Evolutionary conservation across 2,888 invertebrate genomes (phyloP).

Genomic region (Brachypalpus laphriformis): DNA sequence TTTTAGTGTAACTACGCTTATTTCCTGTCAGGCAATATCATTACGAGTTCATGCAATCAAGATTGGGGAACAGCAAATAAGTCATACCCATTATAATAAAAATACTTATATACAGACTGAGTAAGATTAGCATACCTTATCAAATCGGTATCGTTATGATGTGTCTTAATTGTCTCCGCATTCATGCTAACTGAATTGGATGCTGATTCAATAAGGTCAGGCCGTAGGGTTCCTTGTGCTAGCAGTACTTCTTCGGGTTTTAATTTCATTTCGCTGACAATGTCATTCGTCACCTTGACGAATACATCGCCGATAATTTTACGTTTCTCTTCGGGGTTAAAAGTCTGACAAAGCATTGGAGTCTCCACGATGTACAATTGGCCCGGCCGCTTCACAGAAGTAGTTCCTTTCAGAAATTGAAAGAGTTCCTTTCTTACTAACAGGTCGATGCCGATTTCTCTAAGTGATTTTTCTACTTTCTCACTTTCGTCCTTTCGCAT

Average conservation of each 20-base stretch:
- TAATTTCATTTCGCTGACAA: slow-evolving; percentile 93
- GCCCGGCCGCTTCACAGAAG: slow-evolving; percentile 88
- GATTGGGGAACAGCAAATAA: no score
- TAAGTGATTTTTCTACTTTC: slow-evolving; percentile 92
- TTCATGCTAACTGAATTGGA: slow-evolving; percentile 92
- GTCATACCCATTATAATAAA: no score
- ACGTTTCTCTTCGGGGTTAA: slow-evolving; percentile 98
- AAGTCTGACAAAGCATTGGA: slow-evolving; percentile 92
- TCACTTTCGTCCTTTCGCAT: slow-evolving; percentile 98
- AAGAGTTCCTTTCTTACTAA: slow-evolving; percentile 89
- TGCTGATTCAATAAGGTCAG: slow-evolving; percentile 99
- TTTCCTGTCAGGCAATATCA: no score
- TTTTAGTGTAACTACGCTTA: no score
- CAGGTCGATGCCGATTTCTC: slow-evolving; percentile 91
- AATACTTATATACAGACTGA: neutral
- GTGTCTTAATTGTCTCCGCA: slow-evolving; percentile 99
- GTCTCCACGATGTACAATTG: slow-evolving; percentile 85
- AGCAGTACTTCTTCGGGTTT: slow-evolving; percentile 96
- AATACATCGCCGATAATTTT: slow-evolving; percentile 99
- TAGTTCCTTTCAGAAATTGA: slow-evolving; percentile 91
- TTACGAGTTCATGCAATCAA: no score
- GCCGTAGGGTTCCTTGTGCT: slow-evolving; percentile 97
- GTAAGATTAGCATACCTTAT: slow-evolving; percentile 86
- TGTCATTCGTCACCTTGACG: slow-evolving; percentile 95
- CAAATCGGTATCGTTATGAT: slow-evolving; percentile 99